A percentile compares a stretch with the other conserved stretches of the same genome.
phyloP scores from a whole-genome alignment of 2,888 invertebrate species.

The Malacosoma neustria region DNA sequence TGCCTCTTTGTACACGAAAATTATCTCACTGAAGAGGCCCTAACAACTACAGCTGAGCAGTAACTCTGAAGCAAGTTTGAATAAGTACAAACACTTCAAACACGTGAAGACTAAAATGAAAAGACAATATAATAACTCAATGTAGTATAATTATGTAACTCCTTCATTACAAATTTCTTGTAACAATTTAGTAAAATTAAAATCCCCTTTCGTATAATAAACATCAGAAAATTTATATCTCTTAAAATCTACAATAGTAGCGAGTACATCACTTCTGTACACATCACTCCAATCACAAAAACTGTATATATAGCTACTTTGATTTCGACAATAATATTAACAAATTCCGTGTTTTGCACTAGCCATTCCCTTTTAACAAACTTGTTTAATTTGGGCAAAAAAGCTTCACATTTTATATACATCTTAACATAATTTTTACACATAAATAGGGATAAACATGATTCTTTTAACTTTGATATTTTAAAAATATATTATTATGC shows the following conservation, averaged over 20 bases:
- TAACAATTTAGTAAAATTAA: slow-evolving; percentile 39
- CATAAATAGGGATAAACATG: neutral
- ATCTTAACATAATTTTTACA: neutral
- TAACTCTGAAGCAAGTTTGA: too few relatives aligned
- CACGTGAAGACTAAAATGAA: slow-evolving; percentile 11
- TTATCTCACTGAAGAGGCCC: too few relatives aligned
- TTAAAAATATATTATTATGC: too few relatives aligned
- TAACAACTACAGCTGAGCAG: too few relatives aligned
- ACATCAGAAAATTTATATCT: slow-evolving; percentile 33
- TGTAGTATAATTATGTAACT: slow-evolving; percentile 38
- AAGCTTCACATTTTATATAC: neutral
- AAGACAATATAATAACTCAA: slow-evolving; percentile 23
- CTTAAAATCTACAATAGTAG: slow-evolving; percentile 29
- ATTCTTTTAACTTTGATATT: too few relatives aligned
- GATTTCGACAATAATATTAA: slow-evolving; percentile 9
- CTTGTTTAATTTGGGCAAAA: neutral
- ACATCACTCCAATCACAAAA: slow-evolving; percentile 12
- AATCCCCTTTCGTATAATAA: slow-evolving; percentile 31
- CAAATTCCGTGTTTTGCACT: neutral
- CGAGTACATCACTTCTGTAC: slow-evolving; percentile 27
- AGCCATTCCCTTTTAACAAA: neutral
- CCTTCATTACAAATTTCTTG: slow-evolving; percentile 33
- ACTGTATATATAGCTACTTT: slow-evolving; percentile 18
- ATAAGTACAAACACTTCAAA: too few relatives aligned
- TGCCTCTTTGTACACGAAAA: too few relatives aligned